Conservation (phyloP, 1,140 invertebrate genomes). For the Cydia fagiglandana region DNA sequence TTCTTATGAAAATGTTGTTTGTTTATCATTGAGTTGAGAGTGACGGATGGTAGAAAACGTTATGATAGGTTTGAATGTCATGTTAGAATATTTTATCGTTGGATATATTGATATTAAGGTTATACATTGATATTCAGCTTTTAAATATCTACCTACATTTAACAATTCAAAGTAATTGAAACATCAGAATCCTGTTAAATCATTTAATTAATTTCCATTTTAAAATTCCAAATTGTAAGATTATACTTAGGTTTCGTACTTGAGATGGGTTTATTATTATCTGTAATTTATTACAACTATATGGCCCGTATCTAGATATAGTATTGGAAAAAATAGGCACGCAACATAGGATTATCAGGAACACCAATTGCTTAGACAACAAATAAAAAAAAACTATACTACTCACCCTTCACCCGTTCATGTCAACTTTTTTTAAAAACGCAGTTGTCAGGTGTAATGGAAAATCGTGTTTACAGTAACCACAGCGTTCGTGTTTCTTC, state of each 20-base stretch:
- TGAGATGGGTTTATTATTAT: no score
- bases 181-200: no score
- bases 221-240: no score
- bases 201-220: no score
- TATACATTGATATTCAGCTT: no score
- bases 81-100: neutral
- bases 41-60: neutral
- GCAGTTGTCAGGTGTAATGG: neutral
- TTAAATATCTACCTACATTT: no score
- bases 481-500: slow-evolving; percentile 24
- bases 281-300: no score
- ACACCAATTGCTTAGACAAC: neutral
- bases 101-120: neutral
- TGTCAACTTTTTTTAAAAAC: slow-evolving; percentile 20
- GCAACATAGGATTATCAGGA: no score
- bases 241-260: no score
- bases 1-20: slow-evolving; percentile 32
- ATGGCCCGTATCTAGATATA: no score
- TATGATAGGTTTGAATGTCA: neutral
- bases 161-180: no score
- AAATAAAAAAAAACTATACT: neutral
- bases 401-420: neutral
- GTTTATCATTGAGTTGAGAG: slow-evolving; percentile 23
- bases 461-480: slow-evolving; percentile 16
- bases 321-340: no score